Percentiles rank a stretch among this genome's conserved stretches.
These are phyloP conservation scores for Fregata magnificens DNA, from an alignment of 2,113 vertebrate genomes.

Conservation along the genomic window DNA sequence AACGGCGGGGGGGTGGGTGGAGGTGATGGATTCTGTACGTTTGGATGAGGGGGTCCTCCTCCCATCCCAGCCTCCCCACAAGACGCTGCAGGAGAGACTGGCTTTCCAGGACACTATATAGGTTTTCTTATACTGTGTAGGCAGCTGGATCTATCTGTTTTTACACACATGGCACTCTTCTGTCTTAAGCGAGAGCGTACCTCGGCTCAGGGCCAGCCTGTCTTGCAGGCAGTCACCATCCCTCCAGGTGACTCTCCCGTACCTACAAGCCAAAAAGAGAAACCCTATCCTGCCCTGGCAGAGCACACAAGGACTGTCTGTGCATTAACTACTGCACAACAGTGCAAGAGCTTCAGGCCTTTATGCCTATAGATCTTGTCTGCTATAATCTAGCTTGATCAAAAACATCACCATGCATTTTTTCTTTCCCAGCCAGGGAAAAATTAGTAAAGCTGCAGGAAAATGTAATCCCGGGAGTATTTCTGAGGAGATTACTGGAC, in stretches of 20 bases:
- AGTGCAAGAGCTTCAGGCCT: background rate
- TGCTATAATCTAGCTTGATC: background rate
- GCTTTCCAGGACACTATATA: background rate
- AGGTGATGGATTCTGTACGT: background rate
- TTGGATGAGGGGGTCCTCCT: background rate
- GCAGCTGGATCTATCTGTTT: background rate
- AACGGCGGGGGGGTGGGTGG: background rate
- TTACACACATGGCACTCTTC: background rate
- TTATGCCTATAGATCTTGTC: background rate
- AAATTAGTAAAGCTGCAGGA: background rate
- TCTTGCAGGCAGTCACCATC: background rate
- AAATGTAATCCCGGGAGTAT: background rate
- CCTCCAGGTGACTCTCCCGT: background rate
- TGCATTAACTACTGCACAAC: background rate
- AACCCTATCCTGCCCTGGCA: background rate
- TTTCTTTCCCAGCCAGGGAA: background rate
- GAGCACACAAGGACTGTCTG: background rate
- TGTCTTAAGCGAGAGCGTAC: rapidly evolving
- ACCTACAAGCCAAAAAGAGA: background rate
- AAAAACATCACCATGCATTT: background rate
- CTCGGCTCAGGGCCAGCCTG: background rate
- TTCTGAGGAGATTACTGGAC: background rate
- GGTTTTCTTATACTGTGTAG: background rate
- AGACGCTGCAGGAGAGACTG: background rate
- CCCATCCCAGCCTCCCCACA: background rate